Evolutionary conservation across 1,140 invertebrate genomes (phyloP), one percentile per base, ranked within the genome.

Genomic region (Lepidotrigona ventralis): DNA sequence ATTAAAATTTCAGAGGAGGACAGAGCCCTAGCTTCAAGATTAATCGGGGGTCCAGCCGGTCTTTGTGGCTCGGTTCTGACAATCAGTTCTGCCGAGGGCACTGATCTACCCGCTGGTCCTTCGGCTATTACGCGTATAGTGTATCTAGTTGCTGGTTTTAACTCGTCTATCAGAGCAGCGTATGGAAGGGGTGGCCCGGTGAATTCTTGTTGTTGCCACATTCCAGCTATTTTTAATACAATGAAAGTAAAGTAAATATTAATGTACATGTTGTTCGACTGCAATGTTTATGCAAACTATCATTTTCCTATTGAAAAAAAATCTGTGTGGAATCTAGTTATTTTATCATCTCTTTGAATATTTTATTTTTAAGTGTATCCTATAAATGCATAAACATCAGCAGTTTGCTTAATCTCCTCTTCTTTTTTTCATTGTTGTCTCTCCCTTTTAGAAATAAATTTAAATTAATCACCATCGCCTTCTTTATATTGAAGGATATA

Each of bases 131-230:
- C 95, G 23, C 97, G 94, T 79, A 98, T 95, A 1, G 95, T 94
- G 89, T 98, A 98, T 69, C 94, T 95, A 0, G 97, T 98, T 0
- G 97, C 96, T 14, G 97, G 97, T 90, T 97, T 96, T 0, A 98
- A 91, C 85, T 96, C 95, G 85, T 96, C 96, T 53, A 97, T 95
- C 15, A 96, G 87, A 0, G 96, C 95, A 39, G 95, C 95, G 75
- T 95, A 96, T 5, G 94, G 95, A 29, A 95, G 84, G 3, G 96
- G 95, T 14, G 95, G 95, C 54, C 96, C 96, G 56, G 94, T 95
- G 33, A 96, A 90, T 88, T 97, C 96, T 70, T 96, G 93, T 78
- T 96, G 96, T 79, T 96, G 95, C 96, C 96, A 97, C 77, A 95
- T 94, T 53, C 95, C 95, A 86, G 93, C 93, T 94, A 74, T 79